Evolutionary conservation across 2,797 vertebrate genomes (phyloP).

Genomic region (Ctenochaetus hawaiiensis): DNA sequence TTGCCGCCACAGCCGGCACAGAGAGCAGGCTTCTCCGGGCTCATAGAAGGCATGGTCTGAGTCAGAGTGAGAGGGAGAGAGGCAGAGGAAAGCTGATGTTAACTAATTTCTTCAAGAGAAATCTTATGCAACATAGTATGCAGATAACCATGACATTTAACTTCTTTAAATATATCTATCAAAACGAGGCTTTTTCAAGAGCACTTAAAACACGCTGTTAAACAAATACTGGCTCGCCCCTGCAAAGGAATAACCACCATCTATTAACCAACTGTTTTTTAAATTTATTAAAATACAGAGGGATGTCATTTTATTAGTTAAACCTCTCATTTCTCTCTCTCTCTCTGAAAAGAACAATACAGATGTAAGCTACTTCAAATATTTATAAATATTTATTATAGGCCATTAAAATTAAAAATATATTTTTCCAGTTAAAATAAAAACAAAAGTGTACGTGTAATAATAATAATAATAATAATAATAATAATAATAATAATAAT

Average conservation of each 20-base stretch:
- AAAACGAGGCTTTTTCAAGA: slow-evolving; percentile 7
- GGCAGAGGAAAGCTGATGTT: slow-evolving; percentile 12
- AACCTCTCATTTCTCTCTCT: background rate
- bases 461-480: background rate
- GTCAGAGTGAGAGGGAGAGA: slow-evolving; percentile 29
- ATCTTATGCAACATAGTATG: background rate
- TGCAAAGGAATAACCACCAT: background rate
- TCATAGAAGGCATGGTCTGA: slow-evolving; percentile 95
- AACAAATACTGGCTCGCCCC: background rate
- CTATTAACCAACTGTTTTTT: background rate
- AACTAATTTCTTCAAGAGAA: background rate
- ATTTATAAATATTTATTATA: background rate
- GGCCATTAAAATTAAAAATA: background rate
- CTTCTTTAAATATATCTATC: background rate
- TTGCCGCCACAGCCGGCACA: slow-evolving; percentile 98
- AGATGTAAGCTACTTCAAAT: background rate
- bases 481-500: background rate
- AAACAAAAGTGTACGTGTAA: background rate
- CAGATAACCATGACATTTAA: background rate
- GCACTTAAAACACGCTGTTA: slow-evolving; percentile 11
- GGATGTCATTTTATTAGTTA: background rate
- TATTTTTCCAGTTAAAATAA: background rate
- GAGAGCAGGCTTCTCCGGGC: slow-evolving; percentile 97
- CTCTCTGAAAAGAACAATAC: background rate
- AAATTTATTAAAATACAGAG: background rate